Base-by-base conservation (phyloP, 2,888 invertebrate genomes). In the Ennomos quercinarius region DNA sequence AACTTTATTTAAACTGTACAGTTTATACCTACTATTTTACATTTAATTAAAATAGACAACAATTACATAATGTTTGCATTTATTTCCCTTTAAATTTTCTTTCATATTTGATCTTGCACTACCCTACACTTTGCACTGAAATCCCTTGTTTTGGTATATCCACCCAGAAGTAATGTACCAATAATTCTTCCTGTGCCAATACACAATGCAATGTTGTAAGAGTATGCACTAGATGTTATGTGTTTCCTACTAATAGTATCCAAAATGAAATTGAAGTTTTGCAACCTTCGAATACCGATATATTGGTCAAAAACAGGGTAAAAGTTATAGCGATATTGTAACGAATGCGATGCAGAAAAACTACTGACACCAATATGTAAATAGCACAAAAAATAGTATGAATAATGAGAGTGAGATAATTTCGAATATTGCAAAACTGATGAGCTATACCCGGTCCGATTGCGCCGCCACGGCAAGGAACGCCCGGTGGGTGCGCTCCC, bases 11-110 rank as follows among this genome's bases (percentile, higher is more conserved):
- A 76, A 79, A 85, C 83, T 87, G 85, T 87, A 87, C 87, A 87
- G 87, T 87, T 87, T 87, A 86, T 86, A 87, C 81, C 85, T 78
- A 72, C 72, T 70, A 78, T 84, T 87, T 86, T 88, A 86, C 84
- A 84, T 83, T 61, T 80, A 80, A 88, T 89, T 88, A 89, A 89
- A 87, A 86, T 84, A 86, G 86, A 88, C 86, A 81, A 87, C 78
- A 86, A 81, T 74, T 76, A 76, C 27, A 27, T 27, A 39, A 77
- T 76, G 76, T 77, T 78, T 78, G 69, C 73, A 78, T 76, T 85
- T 85, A 80, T 81, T 84, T 81, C 67, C 78, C 69, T 63, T 57
- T 51, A 67, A 64, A 70, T 66, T 72, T 50, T 49, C 37, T 40
- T 57, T 51, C 42, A 9, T 13, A 35, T 53, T 55, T 46, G 36